Base-by-base conservation (phyloP, 1,140 invertebrate species). In the Parapsyche elsis region DNA sequence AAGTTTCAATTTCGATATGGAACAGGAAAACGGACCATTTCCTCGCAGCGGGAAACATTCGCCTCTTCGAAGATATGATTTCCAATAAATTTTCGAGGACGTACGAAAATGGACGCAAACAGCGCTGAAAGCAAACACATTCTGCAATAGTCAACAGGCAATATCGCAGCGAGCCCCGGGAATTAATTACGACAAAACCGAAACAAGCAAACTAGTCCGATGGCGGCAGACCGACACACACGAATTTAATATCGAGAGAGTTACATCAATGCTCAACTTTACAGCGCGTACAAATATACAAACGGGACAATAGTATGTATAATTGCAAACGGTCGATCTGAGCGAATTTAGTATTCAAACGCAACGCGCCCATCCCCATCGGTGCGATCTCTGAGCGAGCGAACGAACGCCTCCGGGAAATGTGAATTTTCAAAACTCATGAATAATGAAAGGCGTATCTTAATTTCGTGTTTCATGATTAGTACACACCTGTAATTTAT, bases 371-470 rank as follows among this genome's bases (percentile, higher is more conserved):
- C 21, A 4, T 1, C 24, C 64, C 64, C 23, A 12, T 10, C 64
- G 24, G 9, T 67, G 23, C 49, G 16, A 53, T 53, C 64, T 26
- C n/a, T 21, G 19, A 61, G 59, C 30, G 30, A 38, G 30, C 19
- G 19, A 61, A 19, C 59, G 59, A 61, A 61, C 59, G 64, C 64
- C 64, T 67, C 64, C 24, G 64, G 64, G 64, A 67, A 67, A 67
- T 67, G 64, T 67, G 64, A 67, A 67, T 67, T 67, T 67, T 67
- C 23, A 67, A 67, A 67, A 67, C 64, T 67, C 64, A 67, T 67
- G 64, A 67, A 67, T 67, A 67, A 67, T 26, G 64, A 67, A 67
- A 67, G 64, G 21, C 64, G 64, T 23, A 67, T 67, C 64, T 67
- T 67, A 67, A 67, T 67, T 67, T 67, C 64, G 24, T 23, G 24